Evolutionary conservation across 2,888 invertebrate genomes (phyloP).

Genomic region (Poecilobothrus nobilitatus): DNA sequence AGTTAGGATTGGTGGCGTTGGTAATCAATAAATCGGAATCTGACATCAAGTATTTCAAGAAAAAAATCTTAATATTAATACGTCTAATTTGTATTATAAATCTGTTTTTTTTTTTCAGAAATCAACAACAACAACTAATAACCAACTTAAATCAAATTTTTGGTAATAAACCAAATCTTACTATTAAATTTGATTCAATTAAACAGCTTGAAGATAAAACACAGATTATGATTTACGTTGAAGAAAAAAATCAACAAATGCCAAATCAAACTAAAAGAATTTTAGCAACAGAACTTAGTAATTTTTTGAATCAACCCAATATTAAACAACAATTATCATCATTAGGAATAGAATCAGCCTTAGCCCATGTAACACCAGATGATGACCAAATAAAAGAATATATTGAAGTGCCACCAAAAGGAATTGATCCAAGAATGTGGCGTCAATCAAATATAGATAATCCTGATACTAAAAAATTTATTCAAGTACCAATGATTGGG

Average conservation of each 20-base stretch:
- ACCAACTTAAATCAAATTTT: conserved; percentile 60
- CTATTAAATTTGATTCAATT: conserved; percentile 67
- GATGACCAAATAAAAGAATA: conserved; percentile 78
- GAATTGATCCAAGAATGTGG: conserved; percentile 91
- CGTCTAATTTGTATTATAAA: conserved; percentile 5
- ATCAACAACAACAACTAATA: conserved; percentile 62
- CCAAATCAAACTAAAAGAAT: conserved; percentile 59
- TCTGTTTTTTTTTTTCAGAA: conserved; percentile 41
- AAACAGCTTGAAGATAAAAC: conserved; percentile 69
- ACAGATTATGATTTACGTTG: conserved; percentile 65
- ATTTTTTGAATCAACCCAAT: conserved; percentile 59
- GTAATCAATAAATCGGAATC: conserved; percentile 72
- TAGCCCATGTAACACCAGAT: conserved; percentile 66
- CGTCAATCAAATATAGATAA: conserved; percentile 93
- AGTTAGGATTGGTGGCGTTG: conserved; percentile 82
- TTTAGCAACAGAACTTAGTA: conserved; percentile 61
- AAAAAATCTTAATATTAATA: not conserved
- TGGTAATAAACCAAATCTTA: conserved; percentile 77
- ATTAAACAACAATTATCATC: conserved; percentile 64
- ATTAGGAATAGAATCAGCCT: conserved; percentile 62
- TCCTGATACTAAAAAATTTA: conserved; percentile 79
- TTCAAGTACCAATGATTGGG: conserved; percentile 91
- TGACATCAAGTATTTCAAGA: conserved; percentile 42
- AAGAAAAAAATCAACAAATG: conserved; percentile 56
- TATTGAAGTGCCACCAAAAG: conserved; percentile 79